Base-by-base conservation (phyloP, 2,113 vertebrate genomes). In the Catagonus wagneri region DNA sequence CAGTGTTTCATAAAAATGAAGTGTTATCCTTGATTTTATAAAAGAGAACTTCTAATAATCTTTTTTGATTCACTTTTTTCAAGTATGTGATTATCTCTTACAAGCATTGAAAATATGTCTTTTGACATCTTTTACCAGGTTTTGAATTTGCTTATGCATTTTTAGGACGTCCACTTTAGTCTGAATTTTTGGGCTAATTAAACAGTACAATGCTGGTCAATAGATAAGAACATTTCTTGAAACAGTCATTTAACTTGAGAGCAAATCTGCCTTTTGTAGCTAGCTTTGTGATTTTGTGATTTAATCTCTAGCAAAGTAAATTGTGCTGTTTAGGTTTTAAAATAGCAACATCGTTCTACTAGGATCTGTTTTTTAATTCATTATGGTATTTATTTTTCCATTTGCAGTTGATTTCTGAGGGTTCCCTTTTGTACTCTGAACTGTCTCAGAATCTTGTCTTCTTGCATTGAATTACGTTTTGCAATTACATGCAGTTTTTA, bases 391-490 rank as follows among this genome's bases (percentile, higher is more conserved):
- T 96, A 50, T 58, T 80, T 95, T 94, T 79, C 72, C 54, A 58
- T 71, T 96, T 91, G 60, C 29, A 66, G 1, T 61, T 83, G 44
- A 81, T 56, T 95, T 95, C 58, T 89, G 44, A 83, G 29, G 27
- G 29, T 60, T 85, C 19, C 7, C 54, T 92, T 78, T 89, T 36
- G 75, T 76, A 79, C 14, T 50, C 25, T 36, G 50, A 79, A 9
- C 65, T 87, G 12, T 44, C 56, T 96, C 93, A 72, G 75, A 93
- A 68, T 84, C 66, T 58, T 90, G 6, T 44, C 74, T 78, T 84
- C 58, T 95, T 85, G 83, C n/a, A 44, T 79, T 94, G 72, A 78
- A 63, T 80, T 25, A 92, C 61, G 74, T 63, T 74, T 95, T 92
- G 12, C 10, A 50, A 61, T 34, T 56, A 2, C 19, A 68, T 68